Base-by-base conservation (phyloP, 2,888 invertebrate genomes). In the Xestia c-nigrum region DNA sequence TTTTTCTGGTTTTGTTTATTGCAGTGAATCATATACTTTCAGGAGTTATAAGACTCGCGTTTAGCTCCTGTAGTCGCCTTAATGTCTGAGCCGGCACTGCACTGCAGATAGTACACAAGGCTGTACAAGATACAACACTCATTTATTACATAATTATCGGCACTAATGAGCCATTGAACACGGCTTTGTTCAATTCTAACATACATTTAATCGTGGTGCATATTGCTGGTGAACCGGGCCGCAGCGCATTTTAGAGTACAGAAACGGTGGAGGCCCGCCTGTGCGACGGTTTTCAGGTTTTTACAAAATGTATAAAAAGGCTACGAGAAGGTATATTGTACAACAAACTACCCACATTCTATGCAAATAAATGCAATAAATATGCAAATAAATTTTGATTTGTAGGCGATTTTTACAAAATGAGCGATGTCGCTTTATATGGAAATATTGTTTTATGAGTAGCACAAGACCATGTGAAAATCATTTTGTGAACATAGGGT, bases 91-190 rank as follows among this genome's bases (percentile, higher is more conserved):
- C 24, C 43, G 43, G 57, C 43, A 67, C 21, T 59, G 69, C 69
- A 73, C 57, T 47, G n/a, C n/a, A 55, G 55, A 55, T 12, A 55
- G 55, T 55, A n/a, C n/a, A 5, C 55, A n/a, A 55, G 55, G 55
- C 55, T 21, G n/a, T 10, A n/a, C 52, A 52, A 52, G 52, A 10
- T 52, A 52, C 52, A 52, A 14, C 5, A 31, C n/a, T 74, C 14
- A n/a, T 75, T 75, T 52, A 55, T 4, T 21, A 24, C 19, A 31
- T 52, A 3, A n/a, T 74, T 43, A 72, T 14, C 24, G 31, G 38
- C 24, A 40, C 46, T 73, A 59, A 59, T 47, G 47, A 59, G 40
- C n/a, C 38, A 24, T 24, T 47, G 14, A 47, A 46, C 12, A 38
- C 12, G 38, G 6, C 46, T 71, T 57, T 47, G 38, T 72, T 73